Base-by-base conservation (phyloP, 2,113 vertebrate genomes). In the Limanda limanda region DNA sequence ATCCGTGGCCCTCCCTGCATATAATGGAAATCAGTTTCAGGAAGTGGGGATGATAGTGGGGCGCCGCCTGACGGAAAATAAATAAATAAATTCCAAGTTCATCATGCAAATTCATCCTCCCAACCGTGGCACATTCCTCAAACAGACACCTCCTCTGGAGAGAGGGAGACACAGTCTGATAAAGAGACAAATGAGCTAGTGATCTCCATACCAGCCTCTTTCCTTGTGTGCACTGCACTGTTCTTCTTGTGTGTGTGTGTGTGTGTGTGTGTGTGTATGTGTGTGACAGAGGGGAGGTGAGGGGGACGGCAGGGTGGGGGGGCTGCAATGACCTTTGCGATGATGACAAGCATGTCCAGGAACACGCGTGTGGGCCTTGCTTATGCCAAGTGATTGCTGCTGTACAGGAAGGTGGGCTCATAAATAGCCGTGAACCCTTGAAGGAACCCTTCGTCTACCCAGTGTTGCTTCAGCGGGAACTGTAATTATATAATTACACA, bases 141-240 rank as follows among this genome's bases (percentile, higher is more conserved):
- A 97, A 97, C 61, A 91, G 97, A 98, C 96, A 96, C 89, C 95
- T 96, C 96, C 96, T 95, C 95, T 95, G 95, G 95, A 95, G 97
- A 92, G 92, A 93, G 92, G 94, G 91, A 96, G 91, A 96, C 95
- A 95, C 95, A 92, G 89, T 93, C 93, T 94, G 96, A 96, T 96
- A 97, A 97, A 95, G 95, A 97, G 96, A 98, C 96, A 97, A 97
- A 97, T 84, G 95, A 97, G 95, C 92, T 89, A 86, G 87, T 93
- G 83, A 92, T 93, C 92, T 94, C 93, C 93, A 95, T 93, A 95
- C 86, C 92, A 90, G 88, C 86, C 82, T 84, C 84, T 78, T 85
- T 88, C 77, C 74, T 61, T 52, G 82, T 89, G 72, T 68, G 71
- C 76, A 81, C 79, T 68, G 71, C 76, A 81, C 79, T 62, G 47